Base-by-base conservation (phyloP, 1,140 invertebrate genomes). In the Drosophila mayri region DNA sequence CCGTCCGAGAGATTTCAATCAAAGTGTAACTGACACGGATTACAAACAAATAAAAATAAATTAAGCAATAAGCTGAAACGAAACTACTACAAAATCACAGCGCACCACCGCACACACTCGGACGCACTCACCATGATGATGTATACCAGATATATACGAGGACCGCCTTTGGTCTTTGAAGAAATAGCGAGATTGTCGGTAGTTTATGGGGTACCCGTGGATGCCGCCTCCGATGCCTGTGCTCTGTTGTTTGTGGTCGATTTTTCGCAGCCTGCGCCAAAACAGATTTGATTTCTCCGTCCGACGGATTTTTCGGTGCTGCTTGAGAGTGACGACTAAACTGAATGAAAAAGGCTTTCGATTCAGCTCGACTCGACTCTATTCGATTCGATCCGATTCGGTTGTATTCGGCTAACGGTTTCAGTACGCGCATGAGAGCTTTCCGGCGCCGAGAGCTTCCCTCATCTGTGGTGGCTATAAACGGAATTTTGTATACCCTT, bases 51-150 rank as follows among this genome's bases (percentile, higher is more conserved):
- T 60, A 73, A 55, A 76, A 87, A 76, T 85, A 81, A 79, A 86
- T 65, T 70, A 60, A 40, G 66, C 66, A 70, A 46, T 50, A 66
- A 44, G 30, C 76, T 59, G 30, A 43, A 55, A 62, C 50, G 37
- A 44, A 61, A 28, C 52, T 54, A 68, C 25, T 40, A 46, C 47
- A 52, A 58, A 58, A 66, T 47, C 49, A 65, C 30, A 18, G 47
- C 37, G 28, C 61, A 40, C 22, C 4, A 40, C 18, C 4, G 7
- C 47, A 43, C 35, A 47, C 40, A 41, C 25, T 20, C 55, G 57
- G 60, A 55, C 44, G 35, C 70, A 90, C 85, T 90, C 71, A 90
- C 85, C 85, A 90, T 88, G 62, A 75, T 90, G 61, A 90, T 85
- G 71, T 90, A 90, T 81, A 88, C 71, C 59, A 88, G 63, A 72